phyloP scores from a whole-genome alignment of 2,888 invertebrate species.

The Tholera decimalis region DNA sequence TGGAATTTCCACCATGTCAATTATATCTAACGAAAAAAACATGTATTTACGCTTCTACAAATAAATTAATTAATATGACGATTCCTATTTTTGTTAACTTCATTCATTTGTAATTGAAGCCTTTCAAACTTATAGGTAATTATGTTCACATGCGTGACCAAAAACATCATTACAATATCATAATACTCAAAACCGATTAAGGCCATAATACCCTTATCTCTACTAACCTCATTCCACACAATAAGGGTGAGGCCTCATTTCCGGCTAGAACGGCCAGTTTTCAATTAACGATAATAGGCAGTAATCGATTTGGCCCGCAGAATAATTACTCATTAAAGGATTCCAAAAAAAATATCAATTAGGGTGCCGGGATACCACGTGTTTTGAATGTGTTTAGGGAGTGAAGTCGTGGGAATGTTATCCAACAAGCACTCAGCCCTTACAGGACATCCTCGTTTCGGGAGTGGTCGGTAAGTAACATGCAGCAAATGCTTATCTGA shows the following conservation, averaged over 20 bases:
- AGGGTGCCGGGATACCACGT: slow-evolving; percentile 47
- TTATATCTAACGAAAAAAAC: too few relatives aligned
- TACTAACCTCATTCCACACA: slow-evolving; percentile 37
- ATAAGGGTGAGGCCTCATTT: slow-evolving; percentile 62
- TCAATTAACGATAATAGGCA: slow-evolving; percentile 66
- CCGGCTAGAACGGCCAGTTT: slow-evolving; percentile 64
- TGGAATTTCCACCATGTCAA: too few relatives aligned
- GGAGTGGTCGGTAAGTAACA: background rate
- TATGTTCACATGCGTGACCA: slow-evolving; percentile 26
- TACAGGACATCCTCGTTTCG: background rate
- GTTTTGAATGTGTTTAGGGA: slow-evolving; percentile 20
- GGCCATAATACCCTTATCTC: slow-evolving; percentile 51
- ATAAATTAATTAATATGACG: too few relatives aligned
- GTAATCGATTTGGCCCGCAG: slow-evolving; percentile 64
- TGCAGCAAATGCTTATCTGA: too few relatives aligned
- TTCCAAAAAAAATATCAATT: slow-evolving; percentile 60
- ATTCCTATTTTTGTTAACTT: too few relatives aligned
- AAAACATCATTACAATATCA: slow-evolving; percentile 14
- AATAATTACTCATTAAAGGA: slow-evolving; percentile 60
- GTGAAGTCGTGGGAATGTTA: slow-evolving; percentile 53
- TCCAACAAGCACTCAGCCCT: background rate
- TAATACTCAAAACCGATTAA: slow-evolving; percentile 31
- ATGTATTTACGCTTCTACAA: background rate
- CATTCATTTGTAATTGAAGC: background rate
- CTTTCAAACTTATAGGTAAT: background rate